phyloP scores from a whole-genome alignment of 2,888 invertebrate species.

The Drosophila cognata region DNA sequence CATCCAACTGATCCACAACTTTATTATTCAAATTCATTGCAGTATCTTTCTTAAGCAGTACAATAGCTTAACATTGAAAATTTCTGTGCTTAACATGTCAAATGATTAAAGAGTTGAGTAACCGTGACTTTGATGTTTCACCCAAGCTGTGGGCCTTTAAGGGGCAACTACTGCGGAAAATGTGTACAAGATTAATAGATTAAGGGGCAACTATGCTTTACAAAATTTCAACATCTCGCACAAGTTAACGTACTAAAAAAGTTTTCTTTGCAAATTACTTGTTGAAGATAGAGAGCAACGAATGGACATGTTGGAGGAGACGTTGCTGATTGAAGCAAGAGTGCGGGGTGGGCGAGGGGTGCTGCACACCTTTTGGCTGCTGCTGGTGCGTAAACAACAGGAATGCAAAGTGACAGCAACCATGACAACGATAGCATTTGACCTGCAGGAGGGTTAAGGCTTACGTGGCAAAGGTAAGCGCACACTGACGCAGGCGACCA shows the following conservation, averaged over 20 bases:
- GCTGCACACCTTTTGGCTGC: slow-evolving; percentile 53
- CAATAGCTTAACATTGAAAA: not conserved
- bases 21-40: not conserved
- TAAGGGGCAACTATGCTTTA: slow-evolving; percentile 15
- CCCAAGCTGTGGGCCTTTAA: not conserved
- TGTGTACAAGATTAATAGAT: slow-evolving; percentile 44
- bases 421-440: slow-evolving; percentile 56
- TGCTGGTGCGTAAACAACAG: slow-evolving; percentile 68
- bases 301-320: slow-evolving; percentile 21
- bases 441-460: slow-evolving; percentile 44
- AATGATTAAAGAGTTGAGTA: slow-evolving; percentile 2
- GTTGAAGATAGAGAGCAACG: slow-evolving; percentile 9
- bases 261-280: slow-evolving; percentile 44
- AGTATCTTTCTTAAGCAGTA: not conserved
- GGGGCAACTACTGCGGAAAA: slow-evolving; percentile 29
- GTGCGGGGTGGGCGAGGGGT: not conserved
- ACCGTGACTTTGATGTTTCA: slow-evolving; percentile 34
- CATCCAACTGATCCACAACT: not conserved
- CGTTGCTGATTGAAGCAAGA: slow-evolving; percentile 8
- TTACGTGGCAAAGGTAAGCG: slow-evolving; percentile 23
- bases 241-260: slow-evolving; percentile 15
- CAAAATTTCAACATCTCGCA: slow-evolving; percentile 7
- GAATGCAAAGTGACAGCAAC: slow-evolving; percentile 73
- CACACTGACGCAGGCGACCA: slow-evolving; percentile 30
- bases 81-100: not conserved